Base-by-base conservation (phyloP, 2,113 vertebrate genomes). In the Lynx canadensis region DNA sequence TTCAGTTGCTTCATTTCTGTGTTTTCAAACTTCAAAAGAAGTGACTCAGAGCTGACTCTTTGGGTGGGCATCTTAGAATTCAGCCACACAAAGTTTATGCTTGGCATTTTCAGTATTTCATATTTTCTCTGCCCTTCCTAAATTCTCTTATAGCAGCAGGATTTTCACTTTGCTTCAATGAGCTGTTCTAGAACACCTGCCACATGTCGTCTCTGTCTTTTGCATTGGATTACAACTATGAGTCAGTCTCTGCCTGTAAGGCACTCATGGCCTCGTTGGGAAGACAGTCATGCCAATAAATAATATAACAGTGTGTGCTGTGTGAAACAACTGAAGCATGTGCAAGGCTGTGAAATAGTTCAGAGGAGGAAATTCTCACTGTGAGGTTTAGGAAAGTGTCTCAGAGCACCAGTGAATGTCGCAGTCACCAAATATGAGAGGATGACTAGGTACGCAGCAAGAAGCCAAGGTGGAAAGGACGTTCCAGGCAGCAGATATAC, bases 1-100 rank as follows among this genome's bases (percentile, higher is more conserved):
- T 38, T 94, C 68, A 71, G 48, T 94, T 96, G 41, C 25, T 83
- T 79, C 63, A 50, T 85, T 92, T 94, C 57, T 57, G 52, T 78
- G 36, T 73, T 88, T 89, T 94, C 36, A 25, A 50, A 92, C 23
- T 33, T 89, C 36, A 85, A n/a, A 36, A 90, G 29, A 38, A 18
- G 13, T 63, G 48, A 88, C 36, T 88, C 60, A 91, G 33, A 60
- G 16, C 25, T 78, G 45, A 68, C 52, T 94, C 45, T 29, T 19
- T 80, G 57, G 33, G 38, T 65, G 4, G 7, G 27, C 71, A 48
- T 92, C 78, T 84, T 73, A 91, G 65, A 73, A 60, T 73, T 84
- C 25, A 66, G n/a, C 45, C 36, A 73, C 11, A 19, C 63, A 94
- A 82, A 76, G 23, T 38, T 88, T 91, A 71, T 79, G 76, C 36